Conservation (phyloP, 2,797 vertebrate genomes). For the Threskiornis aethiopicus region DNA sequence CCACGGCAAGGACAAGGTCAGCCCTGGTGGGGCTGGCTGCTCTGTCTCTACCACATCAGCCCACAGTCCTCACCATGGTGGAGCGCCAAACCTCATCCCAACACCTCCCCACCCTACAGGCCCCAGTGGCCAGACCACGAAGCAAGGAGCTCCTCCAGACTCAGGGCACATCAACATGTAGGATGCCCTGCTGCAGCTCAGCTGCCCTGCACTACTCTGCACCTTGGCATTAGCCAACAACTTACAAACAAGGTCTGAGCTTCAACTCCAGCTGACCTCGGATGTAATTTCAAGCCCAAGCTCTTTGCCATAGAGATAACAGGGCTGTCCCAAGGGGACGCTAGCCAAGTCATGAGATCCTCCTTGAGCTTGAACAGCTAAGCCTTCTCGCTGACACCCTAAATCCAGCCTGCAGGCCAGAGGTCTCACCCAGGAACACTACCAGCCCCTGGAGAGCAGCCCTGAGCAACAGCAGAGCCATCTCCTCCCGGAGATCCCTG, state of each 20-base stretch:
- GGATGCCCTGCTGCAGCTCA: neutral
- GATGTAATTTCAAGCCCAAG: neutral
- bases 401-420: rapidly evolving
- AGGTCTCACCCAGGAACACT: neutral
- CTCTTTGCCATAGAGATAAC: neutral
- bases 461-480: neutral
- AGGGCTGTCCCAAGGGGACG: neutral
- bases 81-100: neutral
- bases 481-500: neutral
- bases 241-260: neutral
- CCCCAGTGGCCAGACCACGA: neutral
- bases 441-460: neutral
- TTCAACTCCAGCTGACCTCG: neutral
- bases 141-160: neutral
- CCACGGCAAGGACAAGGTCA: neutral
- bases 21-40: neutral
- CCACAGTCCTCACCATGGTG: neutral
- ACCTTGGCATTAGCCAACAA: neutral
- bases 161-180: rapidly evolving
- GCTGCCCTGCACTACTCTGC: rapidly evolving
- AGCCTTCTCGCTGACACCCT: neutral
- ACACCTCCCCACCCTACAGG: neutral
- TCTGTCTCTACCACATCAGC: neutral
- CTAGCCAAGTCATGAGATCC: neutral
- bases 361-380: neutral